Evolutionary conservation across 2,888 invertebrate species (phyloP).

Genomic region (Lamellibrachia columna): DNA sequence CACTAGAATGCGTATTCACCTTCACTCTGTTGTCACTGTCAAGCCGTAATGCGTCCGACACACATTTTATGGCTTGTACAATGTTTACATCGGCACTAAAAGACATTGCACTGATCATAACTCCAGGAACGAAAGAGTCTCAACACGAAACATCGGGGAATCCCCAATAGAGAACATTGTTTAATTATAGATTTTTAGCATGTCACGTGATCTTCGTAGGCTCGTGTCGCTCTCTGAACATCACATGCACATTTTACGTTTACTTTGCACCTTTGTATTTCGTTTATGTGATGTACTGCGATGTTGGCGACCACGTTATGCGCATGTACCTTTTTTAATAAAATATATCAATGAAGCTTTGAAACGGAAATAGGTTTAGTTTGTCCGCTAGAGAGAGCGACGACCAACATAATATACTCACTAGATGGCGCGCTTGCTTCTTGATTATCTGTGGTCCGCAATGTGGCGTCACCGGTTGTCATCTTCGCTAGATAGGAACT

Average conservation of each 20-base stretch:
- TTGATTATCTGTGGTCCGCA: neutral
- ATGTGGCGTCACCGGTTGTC: neutral
- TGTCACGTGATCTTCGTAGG: neutral
- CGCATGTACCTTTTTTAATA: neutral
- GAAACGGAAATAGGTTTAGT: neutral
- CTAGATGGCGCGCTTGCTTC: neutral
- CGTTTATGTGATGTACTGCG: neutral
- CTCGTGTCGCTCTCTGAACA: neutral
- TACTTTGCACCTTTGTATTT: neutral
- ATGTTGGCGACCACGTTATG: neutral
- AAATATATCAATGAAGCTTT: neutral
- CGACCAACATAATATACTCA: neutral
- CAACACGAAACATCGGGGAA: neutral
- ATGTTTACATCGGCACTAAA: neutral
- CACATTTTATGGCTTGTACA: neutral
- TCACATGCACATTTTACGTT: neutral
- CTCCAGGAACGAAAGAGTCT: neutral
- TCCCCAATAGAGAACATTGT: neutral
- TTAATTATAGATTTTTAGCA: neutral
- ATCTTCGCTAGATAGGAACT: neutral
- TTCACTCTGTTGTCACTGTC: neutral
- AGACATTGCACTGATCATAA: neutral
- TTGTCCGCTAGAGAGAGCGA: neutral
- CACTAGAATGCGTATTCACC: neutral
- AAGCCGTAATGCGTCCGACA: neutral